Evolutionary conservation across 2,888 invertebrate species (phyloP).

Genomic region (Arctia plantaginis): DNA sequence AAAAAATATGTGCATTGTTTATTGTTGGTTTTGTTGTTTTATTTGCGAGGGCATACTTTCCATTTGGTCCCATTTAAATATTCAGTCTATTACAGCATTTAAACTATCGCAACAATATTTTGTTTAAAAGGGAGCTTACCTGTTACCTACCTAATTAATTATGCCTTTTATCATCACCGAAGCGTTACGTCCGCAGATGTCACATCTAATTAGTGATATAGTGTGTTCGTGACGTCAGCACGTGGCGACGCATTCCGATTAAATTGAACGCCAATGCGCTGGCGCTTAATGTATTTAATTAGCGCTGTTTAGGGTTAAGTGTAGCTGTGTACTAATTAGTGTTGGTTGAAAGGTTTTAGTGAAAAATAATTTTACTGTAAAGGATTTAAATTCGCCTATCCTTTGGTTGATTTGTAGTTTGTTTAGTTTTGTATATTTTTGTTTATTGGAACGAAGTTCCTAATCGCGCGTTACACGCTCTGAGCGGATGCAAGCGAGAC

Average conservation of each 20-base stretch:
- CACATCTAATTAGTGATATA: conserved; percentile 60
- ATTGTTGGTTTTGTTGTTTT: too few relatives aligned
- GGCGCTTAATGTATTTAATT: conserved; percentile 68
- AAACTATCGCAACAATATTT: not conserved
- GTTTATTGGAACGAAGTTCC: too few relatives aligned
- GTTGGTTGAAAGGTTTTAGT: conserved; percentile 20
- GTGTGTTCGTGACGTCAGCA: conserved; percentile 53
- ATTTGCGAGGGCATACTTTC: too few relatives aligned
- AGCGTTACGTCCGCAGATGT: conserved; percentile 57
- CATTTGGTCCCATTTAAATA: too few relatives aligned
- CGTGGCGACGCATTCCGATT: conserved; percentile 58
- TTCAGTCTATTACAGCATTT: too few relatives aligned
- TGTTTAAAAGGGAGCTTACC: conserved; percentile 1
- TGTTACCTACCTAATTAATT: conserved; percentile 48
- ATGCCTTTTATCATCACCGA: conserved; percentile 59
- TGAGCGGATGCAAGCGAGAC: too few relatives aligned
- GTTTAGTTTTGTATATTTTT: not conserved
- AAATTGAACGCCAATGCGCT: conserved; percentile 54
- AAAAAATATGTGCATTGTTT: too few relatives aligned
- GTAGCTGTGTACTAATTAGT: conserved; percentile 34
- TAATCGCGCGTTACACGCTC: too few relatives aligned
- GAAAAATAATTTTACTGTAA: not conserved
- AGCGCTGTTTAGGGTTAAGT: conserved; percentile 46
- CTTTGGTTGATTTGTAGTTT: not conserved
- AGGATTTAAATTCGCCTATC: not conserved